Conservation (phyloP, 2,888 invertebrate species). For the Sarcophaga rosellei region DNA sequence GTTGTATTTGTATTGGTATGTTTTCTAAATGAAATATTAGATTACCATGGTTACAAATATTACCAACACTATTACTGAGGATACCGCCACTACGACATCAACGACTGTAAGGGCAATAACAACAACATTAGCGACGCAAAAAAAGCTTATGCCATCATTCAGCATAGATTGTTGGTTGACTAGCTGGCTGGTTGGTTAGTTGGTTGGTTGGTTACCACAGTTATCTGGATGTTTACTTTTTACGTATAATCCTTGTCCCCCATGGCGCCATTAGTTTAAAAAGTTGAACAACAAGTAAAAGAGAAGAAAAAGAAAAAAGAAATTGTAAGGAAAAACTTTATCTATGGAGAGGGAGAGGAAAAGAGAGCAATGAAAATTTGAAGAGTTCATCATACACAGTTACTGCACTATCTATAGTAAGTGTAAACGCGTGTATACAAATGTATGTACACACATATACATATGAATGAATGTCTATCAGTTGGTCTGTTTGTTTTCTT, state of each 20-base stretch:
- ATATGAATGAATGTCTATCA: background rate
- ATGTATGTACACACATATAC: background rate
- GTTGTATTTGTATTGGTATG: conserved; percentile 3
- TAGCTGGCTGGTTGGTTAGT: background rate
- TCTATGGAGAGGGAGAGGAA: background rate
- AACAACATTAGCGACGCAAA: conserved; percentile 1
- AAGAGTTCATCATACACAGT: conserved; percentile 55
- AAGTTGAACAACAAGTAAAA: conserved; percentile 30
- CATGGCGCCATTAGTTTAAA: conserved; percentile 65
- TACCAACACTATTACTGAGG: conserved; percentile 4
- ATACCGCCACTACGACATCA: conserved; percentile 10
- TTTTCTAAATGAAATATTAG: conserved; percentile 31
- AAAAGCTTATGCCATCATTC: conserved; percentile 32
- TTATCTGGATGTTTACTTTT: conserved; percentile 49
- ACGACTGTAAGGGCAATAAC: conserved; percentile 1
- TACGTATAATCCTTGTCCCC: conserved; percentile 50
- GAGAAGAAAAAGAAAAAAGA: conserved; percentile 11
- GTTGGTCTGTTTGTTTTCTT: conserved; percentile 16
- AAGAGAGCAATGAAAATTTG: background rate
- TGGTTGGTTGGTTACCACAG: conserved; percentile 30
- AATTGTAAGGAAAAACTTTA: background rate
- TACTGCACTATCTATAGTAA: conserved; percentile 35
- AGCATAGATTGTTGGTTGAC: background rate
- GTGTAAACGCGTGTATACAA: background rate
- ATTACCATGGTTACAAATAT: conserved; percentile 49